phyloP scores from a whole-genome alignment of 2,113 vertebrate genomes.

The Calidris pygmaea region DNA sequence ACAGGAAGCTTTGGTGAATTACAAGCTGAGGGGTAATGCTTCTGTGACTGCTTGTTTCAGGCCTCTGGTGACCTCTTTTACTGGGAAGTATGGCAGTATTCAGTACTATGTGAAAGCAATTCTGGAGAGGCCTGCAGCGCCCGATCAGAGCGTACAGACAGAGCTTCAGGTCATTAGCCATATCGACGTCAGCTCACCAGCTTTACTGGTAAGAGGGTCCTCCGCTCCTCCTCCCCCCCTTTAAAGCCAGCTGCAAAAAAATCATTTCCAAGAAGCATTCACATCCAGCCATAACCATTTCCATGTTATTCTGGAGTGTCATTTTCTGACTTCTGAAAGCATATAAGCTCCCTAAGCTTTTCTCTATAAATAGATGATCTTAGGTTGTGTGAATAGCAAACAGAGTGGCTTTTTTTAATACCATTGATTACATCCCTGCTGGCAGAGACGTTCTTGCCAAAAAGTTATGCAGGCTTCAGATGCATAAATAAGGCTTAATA shows the following conservation, averaged over 20 bases:
- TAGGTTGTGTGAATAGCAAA: slow-evolving; percentile 61
- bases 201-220: slow-evolving; percentile 74
- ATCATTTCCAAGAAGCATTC: neutral
- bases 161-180: slow-evolving; percentile 81
- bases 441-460: slow-evolving; percentile 68
- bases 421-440: slow-evolving; percentile 68
- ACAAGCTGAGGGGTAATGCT: neutral
- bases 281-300: neutral
- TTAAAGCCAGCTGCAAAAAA: neutral
- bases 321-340: slow-evolving; percentile 57
- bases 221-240: neutral
- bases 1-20: neutral
- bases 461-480: slow-evolving; percentile 72
- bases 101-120: slow-evolving; percentile 78
- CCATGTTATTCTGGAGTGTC: neutral
- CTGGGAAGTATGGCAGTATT: slow-evolving; percentile 80
- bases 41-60: slow-evolving; percentile 60
- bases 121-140: slow-evolving; percentile 74
- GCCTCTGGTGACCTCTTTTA: slow-evolving; percentile 81
- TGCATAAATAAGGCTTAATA: slow-evolving; percentile 73
- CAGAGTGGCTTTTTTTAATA: slow-evolving; percentile 57
- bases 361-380: slow-evolving; percentile 66
- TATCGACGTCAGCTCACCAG: slow-evolving; percentile 80
- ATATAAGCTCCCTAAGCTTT: slow-evolving; percentile 58
- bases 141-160: slow-evolving; percentile 71